A percentile compares a stretch with the other conserved stretches of the same genome.
phyloP scores from a whole-genome alignment of 2,113 vertebrate genomes.

The Erythrolamprus reginae region DNA sequence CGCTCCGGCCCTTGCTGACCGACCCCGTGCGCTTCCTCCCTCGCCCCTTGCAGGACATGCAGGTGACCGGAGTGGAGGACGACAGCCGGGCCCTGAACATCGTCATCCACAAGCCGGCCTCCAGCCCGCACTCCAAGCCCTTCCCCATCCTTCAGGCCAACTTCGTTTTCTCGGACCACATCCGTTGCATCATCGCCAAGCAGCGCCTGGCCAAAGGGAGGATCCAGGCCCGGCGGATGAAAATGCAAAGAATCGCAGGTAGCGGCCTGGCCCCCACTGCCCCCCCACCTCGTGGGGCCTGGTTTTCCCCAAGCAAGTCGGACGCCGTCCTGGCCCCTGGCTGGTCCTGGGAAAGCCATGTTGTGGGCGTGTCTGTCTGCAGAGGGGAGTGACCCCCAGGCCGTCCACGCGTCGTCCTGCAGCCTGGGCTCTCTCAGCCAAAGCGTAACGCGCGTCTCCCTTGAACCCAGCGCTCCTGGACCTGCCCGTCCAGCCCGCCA shows the following conservation, averaged over 20 bases:
- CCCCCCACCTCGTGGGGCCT: no score
- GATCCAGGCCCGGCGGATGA: conserved; percentile 93
- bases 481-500: conserved; percentile 74
- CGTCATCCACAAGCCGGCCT: conserved; percentile 92
- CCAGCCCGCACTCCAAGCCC: conserved; percentile 94
- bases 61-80: conserved; percentile 94
- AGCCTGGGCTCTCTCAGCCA: no score
- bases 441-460: background rate
- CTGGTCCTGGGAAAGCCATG: background rate
- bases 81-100: conserved; percentile 95
- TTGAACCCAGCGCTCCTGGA: conserved; percentile 75
- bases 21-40: no score
- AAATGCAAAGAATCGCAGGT: conserved; percentile 98
- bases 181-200: conserved; percentile 97
- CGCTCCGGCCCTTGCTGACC: background rate
- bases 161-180: conserved; percentile 95
- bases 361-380: background rate
- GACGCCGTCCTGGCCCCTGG: background rate
- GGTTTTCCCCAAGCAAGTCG: background rate
- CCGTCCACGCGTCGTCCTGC: no score
- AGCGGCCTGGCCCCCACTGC: background rate
- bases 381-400: background rate
- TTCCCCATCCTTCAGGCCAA: conserved; percentile 97
- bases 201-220: conserved; percentile 95
- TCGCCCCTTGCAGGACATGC: conserved; percentile 85